Evolutionary conservation across 2,113 vertebrate species (phyloP).

Genomic region (Heterotilapia buettikoferi): DNA sequence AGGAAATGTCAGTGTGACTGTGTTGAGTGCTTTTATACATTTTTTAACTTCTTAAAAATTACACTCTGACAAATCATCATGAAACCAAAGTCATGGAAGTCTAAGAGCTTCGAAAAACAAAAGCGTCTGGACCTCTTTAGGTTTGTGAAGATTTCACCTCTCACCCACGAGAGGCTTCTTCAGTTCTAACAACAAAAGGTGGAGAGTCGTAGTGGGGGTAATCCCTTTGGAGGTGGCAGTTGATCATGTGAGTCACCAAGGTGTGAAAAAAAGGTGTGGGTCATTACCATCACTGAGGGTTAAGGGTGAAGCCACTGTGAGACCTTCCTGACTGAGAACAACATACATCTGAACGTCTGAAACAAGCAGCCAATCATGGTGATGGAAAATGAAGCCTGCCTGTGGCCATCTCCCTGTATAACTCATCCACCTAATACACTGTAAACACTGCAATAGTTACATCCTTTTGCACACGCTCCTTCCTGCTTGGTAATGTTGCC

Average conservation of each 20-base stretch:
- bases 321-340: neutral
- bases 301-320: neutral
- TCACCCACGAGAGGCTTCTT: fast-evolving
- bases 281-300: neutral
- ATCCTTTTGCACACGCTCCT: neutral
- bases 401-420: neutral
- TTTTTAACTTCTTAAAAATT: neutral
- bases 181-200: neutral
- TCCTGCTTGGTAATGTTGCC: neutral
- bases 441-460: neutral
- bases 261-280: neutral
- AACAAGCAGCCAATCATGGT: fast-evolving
- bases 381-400: neutral
- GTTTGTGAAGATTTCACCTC: neutral
- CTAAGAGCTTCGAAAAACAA: neutral
- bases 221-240: neutral
- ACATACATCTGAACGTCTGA: neutral
- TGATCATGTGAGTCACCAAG: neutral
- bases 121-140: neutral
- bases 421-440: neutral
- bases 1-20: neutral
- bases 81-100: neutral
- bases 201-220: neutral
- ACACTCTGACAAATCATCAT: neutral
- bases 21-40: neutral